phyloP scores from a whole-genome alignment of 2,113 vertebrate species.

The Turnix velox region DNA sequence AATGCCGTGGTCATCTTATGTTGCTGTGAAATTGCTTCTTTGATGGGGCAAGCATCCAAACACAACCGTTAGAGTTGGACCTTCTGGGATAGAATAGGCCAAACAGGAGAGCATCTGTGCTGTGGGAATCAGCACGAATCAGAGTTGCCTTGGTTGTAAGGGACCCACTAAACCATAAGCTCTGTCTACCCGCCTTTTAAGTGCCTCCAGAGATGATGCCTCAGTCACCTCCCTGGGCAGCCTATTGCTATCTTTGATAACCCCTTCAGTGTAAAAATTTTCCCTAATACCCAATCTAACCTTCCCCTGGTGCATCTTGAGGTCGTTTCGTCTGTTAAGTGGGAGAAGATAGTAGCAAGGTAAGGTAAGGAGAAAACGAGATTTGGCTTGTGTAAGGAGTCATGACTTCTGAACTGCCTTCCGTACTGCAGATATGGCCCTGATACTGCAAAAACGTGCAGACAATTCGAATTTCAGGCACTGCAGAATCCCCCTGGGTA shows the following conservation, averaged over 20 bases:
- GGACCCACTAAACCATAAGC: too few species aligned
- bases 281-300: too few species aligned
- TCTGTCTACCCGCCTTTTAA: too few species aligned
- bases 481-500: not conserved
- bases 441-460: not conserved
- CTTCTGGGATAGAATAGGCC: not conserved
- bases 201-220: too few species aligned
- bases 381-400: not conserved
- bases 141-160: too few species aligned
- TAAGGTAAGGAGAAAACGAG: rapidly evolving
- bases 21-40: not conserved
- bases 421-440: not conserved
- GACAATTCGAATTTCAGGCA: not conserved
- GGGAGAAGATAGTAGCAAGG: too few species aligned
- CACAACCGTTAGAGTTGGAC: rapidly evolving
- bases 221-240: too few species aligned
- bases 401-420: not conserved
- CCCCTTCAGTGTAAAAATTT: too few species aligned
- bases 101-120: not conserved
- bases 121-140: too few species aligned
- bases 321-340: too few species aligned
- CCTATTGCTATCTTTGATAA: too few species aligned
- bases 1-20: not conserved
- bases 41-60: not conserved
- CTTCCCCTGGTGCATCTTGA: too few species aligned